phyloP scores from a whole-genome alignment of 1,140 invertebrate genomes.

The Drosophila orena region DNA sequence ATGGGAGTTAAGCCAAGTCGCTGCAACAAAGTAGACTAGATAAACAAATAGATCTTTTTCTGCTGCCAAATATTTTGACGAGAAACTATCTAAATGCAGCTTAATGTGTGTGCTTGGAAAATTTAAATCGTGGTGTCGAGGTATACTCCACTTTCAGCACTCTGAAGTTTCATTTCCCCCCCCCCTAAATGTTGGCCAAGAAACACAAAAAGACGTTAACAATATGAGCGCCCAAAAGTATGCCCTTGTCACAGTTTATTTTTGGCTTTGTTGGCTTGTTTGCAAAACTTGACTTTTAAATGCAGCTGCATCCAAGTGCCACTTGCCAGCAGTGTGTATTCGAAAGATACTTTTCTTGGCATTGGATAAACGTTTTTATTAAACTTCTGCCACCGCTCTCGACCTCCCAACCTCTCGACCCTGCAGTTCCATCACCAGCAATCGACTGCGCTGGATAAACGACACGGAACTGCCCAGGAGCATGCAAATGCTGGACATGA shows the following conservation, averaged over 20 bases:
- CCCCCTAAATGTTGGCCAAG: slow-evolving; percentile 51
- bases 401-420: too few species aligned
- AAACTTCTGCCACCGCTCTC: slow-evolving; percentile 10
- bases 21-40: slow-evolving; percentile 54
- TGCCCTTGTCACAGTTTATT: slow-evolving; percentile 58
- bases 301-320: slow-evolving; percentile 70
- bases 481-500: slow-evolving; percentile 88
- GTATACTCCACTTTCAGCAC: neutral
- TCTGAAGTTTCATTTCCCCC: slow-evolving; percentile 7
- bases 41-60: slow-evolving; percentile 38
- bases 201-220: slow-evolving; percentile 53
- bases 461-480: slow-evolving; percentile 87
- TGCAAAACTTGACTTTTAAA: slow-evolving; percentile 71
- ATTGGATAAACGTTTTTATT: slow-evolving; percentile 40
- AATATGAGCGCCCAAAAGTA: slow-evolving; percentile 54
- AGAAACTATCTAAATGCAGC: slow-evolving; percentile 13
- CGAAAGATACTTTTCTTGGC: slow-evolving; percentile 62
- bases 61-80: slow-evolving; percentile 4
- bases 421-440: slow-evolving; percentile 88
- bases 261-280: slow-evolving; percentile 42
- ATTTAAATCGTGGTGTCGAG: neutral
- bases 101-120: slow-evolving; percentile 24
- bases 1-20: slow-evolving; percentile 20
- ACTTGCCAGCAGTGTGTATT: slow-evolving; percentile 62
- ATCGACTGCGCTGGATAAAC: slow-evolving; percentile 88